Evolutionary conservation across 2,113 vertebrate genomes (phyloP), one percentile per base, ranked within the genome.

Genomic region (Psittacus erithacus): DNA sequence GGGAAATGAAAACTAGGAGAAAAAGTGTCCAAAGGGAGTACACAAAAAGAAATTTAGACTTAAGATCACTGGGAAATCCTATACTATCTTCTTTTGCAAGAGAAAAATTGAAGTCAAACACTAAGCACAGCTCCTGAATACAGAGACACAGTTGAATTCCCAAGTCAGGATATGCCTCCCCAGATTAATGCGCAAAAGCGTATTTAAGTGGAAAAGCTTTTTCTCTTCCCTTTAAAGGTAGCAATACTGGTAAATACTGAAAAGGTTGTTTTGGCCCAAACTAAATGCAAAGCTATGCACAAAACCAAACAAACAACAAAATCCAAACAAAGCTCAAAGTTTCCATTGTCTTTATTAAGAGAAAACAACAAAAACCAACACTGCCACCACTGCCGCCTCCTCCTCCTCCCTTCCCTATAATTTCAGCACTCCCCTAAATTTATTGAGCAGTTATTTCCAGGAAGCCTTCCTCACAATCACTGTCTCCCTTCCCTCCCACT

Each of bases 151-250:
- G 2, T 28, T 62, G 33, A 82, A 76, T 62, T 69, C 39, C 44
- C 22, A 19, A 64, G 47, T 29, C 57, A 59, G 46, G 10, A 17
- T 49, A 20, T 2, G 23, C 28, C 29, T 86, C 18, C 17, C 39
- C 10, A 31, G 11, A 22, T 46, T 13, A 76, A n/a, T 8, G 3
- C 19, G 65, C 19, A 55, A 59, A 82, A 73, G 2, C 0, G 0
- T 25, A 46, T 35, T 0, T 1, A 16, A 41, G 25, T 2, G 10
- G 5, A 50, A 4, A 25, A 75, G 22, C 2, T 43, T 67, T n/a
- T 74, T 49, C 23, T 16, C 38, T 27, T 69, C 11, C 10, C 11
- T 57, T 39, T 41, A 47, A 69, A 28, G 49, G 39, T 10, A 76
- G 43, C 17, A 75, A 33, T 33, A 18, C 24, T 67, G 27, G 29